Percentiles rank a stretch among this genome's conserved stretches.
Evolutionary conservation across 1,140 invertebrate genomes (phyloP).

Genomic region (Drosophila punjabiensis): DNA sequence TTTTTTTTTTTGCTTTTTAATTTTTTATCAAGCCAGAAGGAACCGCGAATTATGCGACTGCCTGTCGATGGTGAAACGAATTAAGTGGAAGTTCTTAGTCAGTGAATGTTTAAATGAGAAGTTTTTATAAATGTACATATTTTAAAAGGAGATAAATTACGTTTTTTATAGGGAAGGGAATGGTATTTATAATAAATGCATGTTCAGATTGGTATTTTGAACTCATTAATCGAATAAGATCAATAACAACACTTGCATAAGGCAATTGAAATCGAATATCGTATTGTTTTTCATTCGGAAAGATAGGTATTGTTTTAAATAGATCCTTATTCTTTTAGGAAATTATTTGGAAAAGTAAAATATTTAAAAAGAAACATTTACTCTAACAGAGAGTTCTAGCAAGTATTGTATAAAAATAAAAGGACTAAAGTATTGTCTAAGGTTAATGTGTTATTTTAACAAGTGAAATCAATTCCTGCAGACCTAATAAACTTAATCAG

Average conservation of each 20-base stretch:
- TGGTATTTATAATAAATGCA: not conserved
- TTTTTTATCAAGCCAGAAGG: conserved; percentile 37
- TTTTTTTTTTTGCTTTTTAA: conserved; percentile 53
- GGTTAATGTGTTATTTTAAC: not conserved
- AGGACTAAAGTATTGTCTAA: not conserved
- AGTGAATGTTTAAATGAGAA: not conserved
- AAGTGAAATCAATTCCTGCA: not conserved
- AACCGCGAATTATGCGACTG: conserved; percentile 59
- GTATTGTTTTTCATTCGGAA: not conserved
- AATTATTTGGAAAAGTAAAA: not conserved
- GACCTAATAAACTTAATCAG: not conserved
- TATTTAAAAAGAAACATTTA: not conserved
- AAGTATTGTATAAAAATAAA: not conserved
- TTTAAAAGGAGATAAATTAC: not conserved
- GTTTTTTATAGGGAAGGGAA: not conserved
- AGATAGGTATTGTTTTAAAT: not conserved
- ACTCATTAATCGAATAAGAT: not conserved
- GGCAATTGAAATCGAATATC: not conserved
- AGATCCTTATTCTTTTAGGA: not conserved
- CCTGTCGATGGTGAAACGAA: conserved; percentile 61
- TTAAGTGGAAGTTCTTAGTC: conserved; percentile 33
- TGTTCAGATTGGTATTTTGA: not conserved
- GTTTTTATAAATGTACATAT: not conserved
- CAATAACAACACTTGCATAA: not conserved
- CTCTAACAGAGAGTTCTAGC: not conserved